Evolutionary conservation across 2,888 invertebrate genomes (phyloP).

Genomic region (Chirona hameri): DNA sequence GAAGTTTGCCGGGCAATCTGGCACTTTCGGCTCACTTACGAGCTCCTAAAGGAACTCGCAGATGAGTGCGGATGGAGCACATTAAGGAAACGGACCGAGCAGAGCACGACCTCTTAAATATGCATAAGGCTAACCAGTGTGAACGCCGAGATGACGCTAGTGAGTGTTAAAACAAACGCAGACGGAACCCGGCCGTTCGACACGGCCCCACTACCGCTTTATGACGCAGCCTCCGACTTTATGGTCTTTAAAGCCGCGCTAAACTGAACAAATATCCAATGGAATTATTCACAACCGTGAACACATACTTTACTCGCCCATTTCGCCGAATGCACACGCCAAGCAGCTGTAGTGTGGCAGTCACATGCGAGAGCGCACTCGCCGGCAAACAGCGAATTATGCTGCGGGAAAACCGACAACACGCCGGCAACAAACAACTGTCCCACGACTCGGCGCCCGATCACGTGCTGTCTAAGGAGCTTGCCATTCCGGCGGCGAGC

Average conservation of each 20-base stretch:
- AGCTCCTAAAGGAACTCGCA: conserved; percentile 12
- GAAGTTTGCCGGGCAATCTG: conserved; percentile 26
- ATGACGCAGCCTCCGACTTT: neutral
- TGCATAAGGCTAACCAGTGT: neutral
- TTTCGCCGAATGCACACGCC: neutral
- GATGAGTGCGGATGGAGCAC: neutral
- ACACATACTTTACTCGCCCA: neutral
- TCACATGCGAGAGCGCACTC: neutral
- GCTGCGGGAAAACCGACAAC: no score
- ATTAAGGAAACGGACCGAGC: conserved; percentile 7
- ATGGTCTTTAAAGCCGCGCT: neutral
- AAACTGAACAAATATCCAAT: neutral
- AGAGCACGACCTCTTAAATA: neutral
- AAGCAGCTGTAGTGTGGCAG: neutral
- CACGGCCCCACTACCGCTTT: neutral
- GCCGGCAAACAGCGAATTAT: neutral
- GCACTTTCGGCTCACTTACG: conserved; percentile 2
- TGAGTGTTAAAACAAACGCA: neutral
- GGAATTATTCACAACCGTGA: neutral
- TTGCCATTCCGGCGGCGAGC: no score
- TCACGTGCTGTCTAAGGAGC: no score
- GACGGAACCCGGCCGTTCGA: neutral
- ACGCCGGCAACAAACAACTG: no score
- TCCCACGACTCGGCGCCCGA: no score
- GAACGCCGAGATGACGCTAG: neutral